phyloP scores from a whole-genome alignment of 2,888 invertebrate genomes.

The Hypercompe scribonia region DNA sequence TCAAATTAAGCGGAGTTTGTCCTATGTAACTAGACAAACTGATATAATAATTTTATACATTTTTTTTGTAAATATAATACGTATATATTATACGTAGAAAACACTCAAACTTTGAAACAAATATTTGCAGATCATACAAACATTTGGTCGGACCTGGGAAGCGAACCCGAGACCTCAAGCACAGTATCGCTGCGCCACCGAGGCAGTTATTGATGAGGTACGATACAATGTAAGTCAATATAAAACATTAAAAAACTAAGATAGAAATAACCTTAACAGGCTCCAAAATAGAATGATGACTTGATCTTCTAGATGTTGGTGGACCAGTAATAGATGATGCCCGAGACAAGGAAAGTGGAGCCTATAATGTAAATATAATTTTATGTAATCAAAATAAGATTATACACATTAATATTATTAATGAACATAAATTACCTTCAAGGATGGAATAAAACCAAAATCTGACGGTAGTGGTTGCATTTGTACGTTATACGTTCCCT shows the following conservation, averaged over 20 bases:
- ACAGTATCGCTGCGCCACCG: too few species aligned
- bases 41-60: too few species aligned
- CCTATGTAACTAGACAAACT: too few species aligned
- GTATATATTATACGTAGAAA: too few species aligned
- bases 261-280: constrained; percentile 69
- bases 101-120: too few species aligned
- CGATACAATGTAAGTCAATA: background rate
- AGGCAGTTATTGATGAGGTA: too few species aligned
- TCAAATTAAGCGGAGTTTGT: too few species aligned
- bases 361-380: constrained; percentile 55
- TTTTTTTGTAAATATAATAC: too few species aligned
- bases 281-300: constrained; percentile 77
- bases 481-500: constrained; percentile 74
- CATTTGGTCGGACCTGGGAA: too few species aligned
- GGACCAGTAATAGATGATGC: constrained; percentile 80
- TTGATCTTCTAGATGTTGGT: constrained; percentile 79
- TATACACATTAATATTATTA: background rate
- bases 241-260: background rate
- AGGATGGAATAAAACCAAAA: constrained; percentile 79
- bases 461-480: constrained; percentile 80
- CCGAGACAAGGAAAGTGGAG: constrained; percentile 74
- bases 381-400: background rate
- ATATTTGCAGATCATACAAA: too few species aligned
- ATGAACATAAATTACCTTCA: constrained; percentile 62
- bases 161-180: too few species aligned